Conservation (phyloP, 2,113 vertebrate genomes). For the Monopterus albus region DNA sequence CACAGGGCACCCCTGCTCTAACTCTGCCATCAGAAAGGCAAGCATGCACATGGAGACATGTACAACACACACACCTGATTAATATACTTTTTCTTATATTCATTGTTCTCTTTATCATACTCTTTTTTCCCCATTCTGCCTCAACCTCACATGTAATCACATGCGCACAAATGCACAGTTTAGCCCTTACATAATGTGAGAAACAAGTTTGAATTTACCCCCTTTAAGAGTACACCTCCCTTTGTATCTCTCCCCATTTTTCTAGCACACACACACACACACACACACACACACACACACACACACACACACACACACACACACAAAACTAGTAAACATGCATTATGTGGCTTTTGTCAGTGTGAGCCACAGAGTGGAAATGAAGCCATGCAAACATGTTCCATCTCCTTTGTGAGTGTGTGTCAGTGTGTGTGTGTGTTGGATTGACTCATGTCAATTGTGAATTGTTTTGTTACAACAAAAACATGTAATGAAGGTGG, state of each 20-base stretch:
- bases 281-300: neutral
- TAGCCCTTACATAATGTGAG: slow-evolving; percentile 18
- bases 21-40: slow-evolving; percentile 9
- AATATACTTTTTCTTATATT: slow-evolving; percentile 34
- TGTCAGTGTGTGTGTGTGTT: slow-evolving; percentile 6
- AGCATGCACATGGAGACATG: neutral
- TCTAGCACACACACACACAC: neutral
- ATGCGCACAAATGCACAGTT: slow-evolving; percentile 6
- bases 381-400: slow-evolving; percentile 27
- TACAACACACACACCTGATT: neutral
- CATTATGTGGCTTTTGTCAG: slow-evolving; percentile 40
- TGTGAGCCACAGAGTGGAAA: slow-evolving; percentile 24
- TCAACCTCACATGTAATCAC: slow-evolving; percentile 11
- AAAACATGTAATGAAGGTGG: slow-evolving; percentile 36
- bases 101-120: slow-evolving; percentile 1
- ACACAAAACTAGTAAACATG: no score
- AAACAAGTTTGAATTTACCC: slow-evolving; percentile 41
- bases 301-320: neutral
- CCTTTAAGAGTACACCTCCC: neutral
- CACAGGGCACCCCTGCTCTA: slow-evolving; percentile 37
- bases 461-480: slow-evolving; percentile 38
- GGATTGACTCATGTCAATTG: slow-evolving; percentile 52
- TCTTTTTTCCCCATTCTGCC: slow-evolving; percentile 2
- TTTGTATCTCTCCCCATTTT: neutral
- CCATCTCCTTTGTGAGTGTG: slow-evolving; percentile 6